phyloP scores from a whole-genome alignment of 2,888 invertebrate genomes.

The Myopa testacea region DNA sequence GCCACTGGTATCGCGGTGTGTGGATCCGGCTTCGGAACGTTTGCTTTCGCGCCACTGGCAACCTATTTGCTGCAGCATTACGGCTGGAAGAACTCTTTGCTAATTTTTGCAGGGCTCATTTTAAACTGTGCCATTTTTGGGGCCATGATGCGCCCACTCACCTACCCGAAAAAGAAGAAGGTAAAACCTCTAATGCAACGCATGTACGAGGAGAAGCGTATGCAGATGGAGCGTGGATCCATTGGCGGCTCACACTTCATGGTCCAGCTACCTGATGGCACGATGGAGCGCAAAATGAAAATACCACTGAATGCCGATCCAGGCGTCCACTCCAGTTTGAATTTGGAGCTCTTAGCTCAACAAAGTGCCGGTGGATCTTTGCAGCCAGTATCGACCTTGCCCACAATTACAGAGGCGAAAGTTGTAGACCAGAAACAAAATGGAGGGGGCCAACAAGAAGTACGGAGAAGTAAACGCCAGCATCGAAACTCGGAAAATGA shows the following conservation, averaged over 20 bases:
- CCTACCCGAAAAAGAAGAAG: slow-evolving; percentile 68
- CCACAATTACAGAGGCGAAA: slow-evolving; percentile 89
- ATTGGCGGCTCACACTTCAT: slow-evolving; percentile 88
- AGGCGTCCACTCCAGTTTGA: slow-evolving; percentile 92
- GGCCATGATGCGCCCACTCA: slow-evolving; percentile 68
- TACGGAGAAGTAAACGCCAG: slow-evolving; percentile 53
- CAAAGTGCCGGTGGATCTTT: slow-evolving; percentile 77
- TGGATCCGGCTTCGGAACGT: slow-evolving; percentile 95
- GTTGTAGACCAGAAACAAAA: slow-evolving; percentile 70
- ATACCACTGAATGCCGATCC: slow-evolving; percentile 93
- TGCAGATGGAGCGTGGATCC: slow-evolving; percentile 91
- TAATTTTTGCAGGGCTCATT: slow-evolving; percentile 92
- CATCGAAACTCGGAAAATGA: slow-evolving; percentile 66
- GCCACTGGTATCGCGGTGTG: slow-evolving; percentile 97
- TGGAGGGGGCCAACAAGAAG: slow-evolving; percentile 55
- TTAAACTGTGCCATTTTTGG: slow-evolving; percentile 92
- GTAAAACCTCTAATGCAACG: slow-evolving; percentile 86
- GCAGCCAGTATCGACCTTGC: slow-evolving; percentile 86
- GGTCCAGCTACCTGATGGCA: slow-evolving; percentile 90
- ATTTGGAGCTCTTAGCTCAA: slow-evolving; percentile 82
- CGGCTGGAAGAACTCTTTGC: slow-evolving; percentile 90
- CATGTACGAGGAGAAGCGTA: slow-evolving; percentile 92
- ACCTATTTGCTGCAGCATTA: slow-evolving; percentile 81
- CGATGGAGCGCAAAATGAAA: slow-evolving; percentile 89
- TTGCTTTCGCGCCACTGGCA: slow-evolving; percentile 93